Base-by-base conservation (phyloP, 2,888 invertebrate species). In the Petrolisthes manimaculis region DNA sequence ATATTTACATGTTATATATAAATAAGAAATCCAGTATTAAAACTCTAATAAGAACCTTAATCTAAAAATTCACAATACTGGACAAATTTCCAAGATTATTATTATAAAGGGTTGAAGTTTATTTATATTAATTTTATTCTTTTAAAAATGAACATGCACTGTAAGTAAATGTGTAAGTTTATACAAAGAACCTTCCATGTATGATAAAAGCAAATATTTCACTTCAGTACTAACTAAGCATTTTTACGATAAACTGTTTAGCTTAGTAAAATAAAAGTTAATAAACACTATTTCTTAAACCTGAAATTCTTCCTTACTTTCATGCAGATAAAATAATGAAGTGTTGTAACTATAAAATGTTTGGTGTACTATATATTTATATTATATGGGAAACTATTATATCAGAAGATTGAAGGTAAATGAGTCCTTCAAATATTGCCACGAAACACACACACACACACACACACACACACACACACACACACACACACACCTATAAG, bases 1-100 rank as follows among this genome's bases (percentile, higher is more conserved):
- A 14, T 79, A 53, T 83, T 67, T 82, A 82, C 67, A 82, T 82
- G 71, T 71, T 79, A 37, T 79, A 79, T 79, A 79, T 79, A 79
- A 54, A 79, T 79, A n/a, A 54, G 55, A 6, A 71, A 21, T 71
- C 81, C 55, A 80, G n/a, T 80, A n/a, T 84, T 84, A 80, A 81
- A 88, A 88, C 84, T 75, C 67, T 75, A 80, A 81, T 75, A 80
- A 81, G 88, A 88, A 84, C 88, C 88, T 88, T 88, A 88, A 56
- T 75, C 84, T 88, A 88, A 53, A 84, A 88, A 88, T 84, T 88
- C 88, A 75, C 84, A 88, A 81, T 84, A 88, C 53, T 84, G 88
- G 88, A 88, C 84, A 88, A 87, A 51, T 88, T 88, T 61, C 88
- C 81, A 81, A 84, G 81, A 79, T 79, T 79, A 79, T 88, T 84